Percentiles rank a stretch among this genome's conserved stretches.
Conservation (phyloP, 2,113 vertebrate genomes). For the Turdus rufiventris region DNA sequence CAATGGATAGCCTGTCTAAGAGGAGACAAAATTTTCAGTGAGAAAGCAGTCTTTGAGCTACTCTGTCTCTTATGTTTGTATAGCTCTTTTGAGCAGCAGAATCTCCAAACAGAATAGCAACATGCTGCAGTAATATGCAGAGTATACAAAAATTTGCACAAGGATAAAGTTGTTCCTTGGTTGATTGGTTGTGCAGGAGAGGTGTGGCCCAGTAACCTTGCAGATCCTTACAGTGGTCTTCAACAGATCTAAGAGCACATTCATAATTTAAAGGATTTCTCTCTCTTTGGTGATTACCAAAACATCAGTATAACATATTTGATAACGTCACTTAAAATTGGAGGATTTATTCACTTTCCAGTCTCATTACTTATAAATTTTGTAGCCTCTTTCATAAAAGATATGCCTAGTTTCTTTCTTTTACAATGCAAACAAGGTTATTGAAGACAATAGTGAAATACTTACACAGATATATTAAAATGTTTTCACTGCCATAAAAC, state of each 20-base stretch:
- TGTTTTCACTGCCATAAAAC: not conserved
- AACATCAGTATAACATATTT: not conserved
- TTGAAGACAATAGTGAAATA: not conserved
- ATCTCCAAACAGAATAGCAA: not conserved
- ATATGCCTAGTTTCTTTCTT: not conserved
- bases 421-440: not conserved
- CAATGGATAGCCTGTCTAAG: not conserved
- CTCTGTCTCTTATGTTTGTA: not conserved
- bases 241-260: not conserved
- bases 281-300: not conserved
- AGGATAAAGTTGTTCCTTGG: not conserved
- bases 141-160: not conserved
- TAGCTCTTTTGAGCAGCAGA: not conserved
- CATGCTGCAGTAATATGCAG: not conserved
- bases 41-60: not conserved
- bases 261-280: not conserved
- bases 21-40: not conserved
- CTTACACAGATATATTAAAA: not conserved
- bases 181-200: accelerated
- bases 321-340: not conserved
- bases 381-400: not conserved
- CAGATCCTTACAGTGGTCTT: not conserved
- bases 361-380: not conserved
- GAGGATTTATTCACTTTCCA: not conserved
- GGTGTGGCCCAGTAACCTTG: not conserved